Evolutionary conservation across 2,888 invertebrate species (phyloP).

Genomic region (Pristionchus arcanus): DNA sequence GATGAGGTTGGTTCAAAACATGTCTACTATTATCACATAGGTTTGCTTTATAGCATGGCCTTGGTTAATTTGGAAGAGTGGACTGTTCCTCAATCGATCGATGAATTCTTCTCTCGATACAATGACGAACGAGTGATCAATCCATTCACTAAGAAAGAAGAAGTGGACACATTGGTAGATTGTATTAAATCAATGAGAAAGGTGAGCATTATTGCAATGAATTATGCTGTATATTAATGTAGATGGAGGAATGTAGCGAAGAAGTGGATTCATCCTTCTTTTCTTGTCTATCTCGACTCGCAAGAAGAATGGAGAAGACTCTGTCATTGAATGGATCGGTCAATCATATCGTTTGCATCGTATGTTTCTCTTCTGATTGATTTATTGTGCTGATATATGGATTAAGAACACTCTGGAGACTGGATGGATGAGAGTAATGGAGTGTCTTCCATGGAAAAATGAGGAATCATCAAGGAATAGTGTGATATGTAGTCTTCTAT

Average conservation of each 20-base stretch:
- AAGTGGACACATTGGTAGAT: constrained; percentile 49
- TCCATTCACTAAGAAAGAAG: constrained; percentile 61
- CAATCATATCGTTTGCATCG: constrained; percentile 4
- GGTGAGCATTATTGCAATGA: not conserved
- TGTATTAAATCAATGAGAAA: not conserved
- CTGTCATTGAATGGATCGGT: not conserved
- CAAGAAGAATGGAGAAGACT: not conserved
- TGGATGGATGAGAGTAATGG: constrained; percentile 33
- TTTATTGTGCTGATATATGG: not conserved
- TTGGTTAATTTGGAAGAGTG: not conserved
- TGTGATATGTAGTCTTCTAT: not conserved
- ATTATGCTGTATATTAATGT: not conserved
- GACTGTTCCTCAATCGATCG: not conserved
- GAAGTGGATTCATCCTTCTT: not conserved
- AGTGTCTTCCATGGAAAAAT: constrained; percentile 14
- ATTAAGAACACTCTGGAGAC: constrained; percentile 14
- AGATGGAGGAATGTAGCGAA: not conserved
- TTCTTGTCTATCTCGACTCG: not conserved
- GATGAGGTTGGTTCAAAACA: not conserved
- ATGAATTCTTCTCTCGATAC: constrained; percentile 53
- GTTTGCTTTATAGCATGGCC: not conserved
- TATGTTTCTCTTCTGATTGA: not conserved
- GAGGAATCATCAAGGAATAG: not conserved
- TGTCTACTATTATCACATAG: not conserved
- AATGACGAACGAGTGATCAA: constrained; percentile 57